Evolutionary conservation across 2,888 invertebrate species (phyloP).

Genomic region (Mesochorus sp.): DNA sequence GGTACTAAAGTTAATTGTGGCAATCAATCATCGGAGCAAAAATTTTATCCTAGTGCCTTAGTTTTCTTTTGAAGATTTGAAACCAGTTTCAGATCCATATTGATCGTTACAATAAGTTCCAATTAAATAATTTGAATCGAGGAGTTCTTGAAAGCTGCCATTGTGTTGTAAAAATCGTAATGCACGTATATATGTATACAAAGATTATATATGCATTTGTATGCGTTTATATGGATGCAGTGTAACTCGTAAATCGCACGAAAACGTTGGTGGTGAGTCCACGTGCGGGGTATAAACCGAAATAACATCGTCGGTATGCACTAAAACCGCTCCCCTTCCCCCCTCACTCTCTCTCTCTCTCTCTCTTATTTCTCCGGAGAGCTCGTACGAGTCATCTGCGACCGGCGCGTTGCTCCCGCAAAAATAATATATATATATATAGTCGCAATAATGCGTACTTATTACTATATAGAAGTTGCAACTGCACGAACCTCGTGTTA

Average conservation of each 20-base stretch:
- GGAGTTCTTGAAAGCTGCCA: neutral
- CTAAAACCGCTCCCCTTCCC: neutral
- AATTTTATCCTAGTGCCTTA: too few relatives aligned
- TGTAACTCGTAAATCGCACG: slow-evolving; percentile 3
- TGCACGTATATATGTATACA: neutral
- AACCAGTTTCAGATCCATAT: neutral
- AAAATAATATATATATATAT: slow-evolving; percentile 17
- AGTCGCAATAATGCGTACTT: slow-evolving; percentile 13
- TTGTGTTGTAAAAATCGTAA: too few relatives aligned
- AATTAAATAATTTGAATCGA: neutral
- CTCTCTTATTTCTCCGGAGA: slow-evolving; percentile 5
- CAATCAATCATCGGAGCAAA: too few relatives aligned
- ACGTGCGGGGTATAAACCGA: slow-evolving; percentile 52
- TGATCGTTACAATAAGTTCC: neutral
- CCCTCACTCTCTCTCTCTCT: neutral
- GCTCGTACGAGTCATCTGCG: slow-evolving; percentile 54
- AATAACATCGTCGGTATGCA: slow-evolving; percentile 55
- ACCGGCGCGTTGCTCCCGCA: slow-evolving; percentile 48
- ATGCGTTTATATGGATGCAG: neutral
- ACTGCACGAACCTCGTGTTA: slow-evolving; percentile 29
- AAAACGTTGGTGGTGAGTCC: slow-evolving; percentile 34
- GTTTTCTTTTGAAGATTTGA: too few relatives aligned
- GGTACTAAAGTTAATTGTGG: too few relatives aligned
- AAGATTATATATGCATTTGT: neutral
- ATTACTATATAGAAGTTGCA: slow-evolving; percentile 1